A percentile compares a stretch with the other conserved stretches of the same genome.
Conservation (phyloP, 2,797 vertebrate species). For the Hoplostethus atlanticus region DNA sequence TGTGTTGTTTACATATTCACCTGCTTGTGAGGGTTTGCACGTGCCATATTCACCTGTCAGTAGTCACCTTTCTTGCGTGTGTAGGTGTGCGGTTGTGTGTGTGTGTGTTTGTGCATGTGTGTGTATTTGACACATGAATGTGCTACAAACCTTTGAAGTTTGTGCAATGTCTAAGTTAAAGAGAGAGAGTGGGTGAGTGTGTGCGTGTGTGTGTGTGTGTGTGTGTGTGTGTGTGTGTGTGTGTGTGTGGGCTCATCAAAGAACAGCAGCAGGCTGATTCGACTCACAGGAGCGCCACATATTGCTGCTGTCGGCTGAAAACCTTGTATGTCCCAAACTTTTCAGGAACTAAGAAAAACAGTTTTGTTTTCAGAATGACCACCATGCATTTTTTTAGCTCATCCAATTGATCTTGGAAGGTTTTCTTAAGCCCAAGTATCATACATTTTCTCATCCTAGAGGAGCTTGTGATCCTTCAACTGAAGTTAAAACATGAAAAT, state of each 20-base stretch:
- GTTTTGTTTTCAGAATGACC: too few species aligned
- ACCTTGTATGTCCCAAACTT: too few species aligned
- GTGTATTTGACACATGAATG: not conserved
- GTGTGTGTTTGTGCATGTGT: conserved; percentile 11
- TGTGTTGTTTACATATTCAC: not conserved
- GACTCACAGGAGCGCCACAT: conserved; percentile 41
- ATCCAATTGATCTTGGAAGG: too few species aligned
- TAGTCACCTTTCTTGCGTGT: conserved; percentile 31
- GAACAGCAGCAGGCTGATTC: conserved; percentile 50
- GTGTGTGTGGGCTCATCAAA: conserved; percentile 60
- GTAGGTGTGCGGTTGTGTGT: conserved; percentile 12
- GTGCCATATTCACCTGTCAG: conserved; percentile 31
- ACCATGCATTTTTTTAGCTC: too few species aligned
- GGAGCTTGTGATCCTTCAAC: too few species aligned
- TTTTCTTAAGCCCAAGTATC: too few species aligned
- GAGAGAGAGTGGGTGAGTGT: not conserved
- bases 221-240: conserved; percentile 20
- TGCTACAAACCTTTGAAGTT: conserved; percentile 27
- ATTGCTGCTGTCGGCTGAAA: not conserved
- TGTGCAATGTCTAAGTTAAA: conserved; percentile 10
- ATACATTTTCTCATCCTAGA: too few species aligned
- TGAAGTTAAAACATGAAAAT: too few species aligned
- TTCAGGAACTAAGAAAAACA: too few species aligned
- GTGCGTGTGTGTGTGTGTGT: conserved; percentile 48
- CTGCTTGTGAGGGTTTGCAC: conserved; percentile 7